These are phyloP conservation scores for Eueides isabella DNA, from an alignment of 1,140 invertebrate genomes.

Conservation along the genomic window DNA sequence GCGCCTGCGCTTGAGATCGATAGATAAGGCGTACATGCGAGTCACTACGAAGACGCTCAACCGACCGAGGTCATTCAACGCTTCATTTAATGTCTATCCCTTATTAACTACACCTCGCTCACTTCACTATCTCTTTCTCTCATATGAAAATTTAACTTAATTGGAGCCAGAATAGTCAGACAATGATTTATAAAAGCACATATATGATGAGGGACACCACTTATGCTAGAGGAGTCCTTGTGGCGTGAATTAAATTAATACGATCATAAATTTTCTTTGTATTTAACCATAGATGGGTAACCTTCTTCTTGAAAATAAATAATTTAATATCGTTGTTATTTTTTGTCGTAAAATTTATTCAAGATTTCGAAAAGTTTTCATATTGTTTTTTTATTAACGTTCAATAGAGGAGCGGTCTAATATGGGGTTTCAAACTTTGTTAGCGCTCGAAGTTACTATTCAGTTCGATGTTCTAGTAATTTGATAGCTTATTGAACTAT, in stretches of 20 bases:
- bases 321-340: too few relatives aligned
- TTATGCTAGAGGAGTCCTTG: constrained; percentile 36
- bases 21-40: constrained; percentile 59
- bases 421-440: constrained; percentile 40
- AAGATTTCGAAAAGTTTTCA: neutral
- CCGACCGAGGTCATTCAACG: constrained; percentile 71
- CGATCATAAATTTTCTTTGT: constrained; percentile 48
- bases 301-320: too few relatives aligned
- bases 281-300: neutral
- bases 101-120: constrained; percentile 48
- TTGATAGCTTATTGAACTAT: constrained; percentile 44
- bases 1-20: constrained; percentile 57
- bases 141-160: constrained; percentile 59
- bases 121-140: constrained; percentile 44
- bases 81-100: constrained; percentile 57
- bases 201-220: constrained; percentile 39
- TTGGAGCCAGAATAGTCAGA: constrained; percentile 36
- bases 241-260: constrained; percentile 60
- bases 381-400: constrained; percentile 8
- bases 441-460: constrained; percentile 35
- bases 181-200: constrained; percentile 61
- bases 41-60: constrained; percentile 50
- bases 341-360: neutral
- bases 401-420: constrained; percentile 34
- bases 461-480: constrained; percentile 42